phyloP scores from a whole-genome alignment of 2,797 vertebrate species.

The Lates japonicus region DNA sequence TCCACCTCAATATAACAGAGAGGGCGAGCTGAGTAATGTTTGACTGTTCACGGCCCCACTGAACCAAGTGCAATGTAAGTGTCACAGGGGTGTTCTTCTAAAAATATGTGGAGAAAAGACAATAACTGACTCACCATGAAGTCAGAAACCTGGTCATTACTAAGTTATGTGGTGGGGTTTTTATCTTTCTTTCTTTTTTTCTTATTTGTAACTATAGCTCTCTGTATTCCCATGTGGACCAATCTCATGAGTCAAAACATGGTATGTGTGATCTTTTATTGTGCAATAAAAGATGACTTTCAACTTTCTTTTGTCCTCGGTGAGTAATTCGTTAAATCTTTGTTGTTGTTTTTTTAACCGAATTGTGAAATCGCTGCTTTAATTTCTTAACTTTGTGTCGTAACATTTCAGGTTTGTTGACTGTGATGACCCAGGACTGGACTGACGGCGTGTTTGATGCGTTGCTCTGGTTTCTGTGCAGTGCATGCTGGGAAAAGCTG shows the following conservation, averaged over 20 bases:
- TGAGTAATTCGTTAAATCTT: background rate
- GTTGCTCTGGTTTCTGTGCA: background rate
- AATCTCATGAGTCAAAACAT: conserved; percentile 84
- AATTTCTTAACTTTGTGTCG: background rate
- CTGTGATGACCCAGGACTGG: background rate
- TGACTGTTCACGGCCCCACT: conserved; percentile 46
- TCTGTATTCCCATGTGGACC: conserved; percentile 87
- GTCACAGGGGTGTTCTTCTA: conserved; percentile 33
- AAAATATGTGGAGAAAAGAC: conserved; percentile 34
- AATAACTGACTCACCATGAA: conserved; percentile 56
- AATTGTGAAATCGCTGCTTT: background rate
- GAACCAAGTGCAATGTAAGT: conserved; percentile 63
- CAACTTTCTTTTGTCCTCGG: conserved; percentile 69
- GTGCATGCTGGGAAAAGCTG: conserved; percentile 19
- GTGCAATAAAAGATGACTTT: conserved; percentile 90
- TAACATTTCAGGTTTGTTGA: background rate
- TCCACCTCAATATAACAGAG: background rate
- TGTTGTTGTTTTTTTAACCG: background rate
- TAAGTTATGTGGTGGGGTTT: conserved; percentile 59
- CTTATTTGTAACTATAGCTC: conserved; percentile 76
- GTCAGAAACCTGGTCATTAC: conserved; percentile 62
- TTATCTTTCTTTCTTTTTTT: conserved; percentile 55
- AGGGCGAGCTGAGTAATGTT: conserved; percentile 39
- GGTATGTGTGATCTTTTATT: conserved; percentile 88
- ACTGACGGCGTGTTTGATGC: background rate